Percentiles rank a stretch among this genome's conserved stretches.
Conservation (phyloP, 2,797 vertebrate species). For the Sparus aurata region DNA sequence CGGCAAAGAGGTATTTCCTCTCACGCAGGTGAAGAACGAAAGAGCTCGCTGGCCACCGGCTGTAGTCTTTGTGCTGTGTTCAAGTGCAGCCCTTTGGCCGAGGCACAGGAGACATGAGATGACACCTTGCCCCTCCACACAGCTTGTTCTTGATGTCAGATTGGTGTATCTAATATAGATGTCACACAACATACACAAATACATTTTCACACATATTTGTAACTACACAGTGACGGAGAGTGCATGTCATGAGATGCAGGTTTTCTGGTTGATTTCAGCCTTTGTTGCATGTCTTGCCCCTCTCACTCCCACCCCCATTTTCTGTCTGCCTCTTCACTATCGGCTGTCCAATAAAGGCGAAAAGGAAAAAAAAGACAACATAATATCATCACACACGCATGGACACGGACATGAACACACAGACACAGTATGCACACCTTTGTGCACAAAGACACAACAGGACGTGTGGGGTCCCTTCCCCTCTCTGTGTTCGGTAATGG, state of each 20-base stretch:
- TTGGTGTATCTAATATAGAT: constrained; percentile 24
- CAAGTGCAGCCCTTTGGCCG: no score
- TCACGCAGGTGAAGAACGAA: no score
- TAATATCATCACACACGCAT: not conserved
- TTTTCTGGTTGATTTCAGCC: not conserved
- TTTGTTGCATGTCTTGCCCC: constrained; percentile 1
- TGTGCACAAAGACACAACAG: constrained; percentile 4
- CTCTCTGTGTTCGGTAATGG: constrained; percentile 20
- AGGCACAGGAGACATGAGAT: no score
- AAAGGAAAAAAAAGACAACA: no score
- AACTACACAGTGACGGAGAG: constrained; percentile 6
- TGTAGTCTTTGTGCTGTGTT: no score
- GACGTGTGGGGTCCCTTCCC: constrained; percentile 5
- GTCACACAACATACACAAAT: not conserved
- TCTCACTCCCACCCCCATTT: not conserved
- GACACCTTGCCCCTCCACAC: no score
- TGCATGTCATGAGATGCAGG: not conserved
- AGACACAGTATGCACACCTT: constrained; percentile 1
- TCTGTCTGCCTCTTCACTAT: constrained; percentile 8
- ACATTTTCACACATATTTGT: constrained; percentile 14
- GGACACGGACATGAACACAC: not conserved
- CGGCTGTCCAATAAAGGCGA: not conserved
- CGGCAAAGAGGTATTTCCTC: no score
- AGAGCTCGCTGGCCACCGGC: no score
- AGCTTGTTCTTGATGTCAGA: no score